These are phyloP conservation scores for Nannoperca australis DNA, from an alignment of 2,797 vertebrate genomes.

Conservation along the genomic window DNA sequence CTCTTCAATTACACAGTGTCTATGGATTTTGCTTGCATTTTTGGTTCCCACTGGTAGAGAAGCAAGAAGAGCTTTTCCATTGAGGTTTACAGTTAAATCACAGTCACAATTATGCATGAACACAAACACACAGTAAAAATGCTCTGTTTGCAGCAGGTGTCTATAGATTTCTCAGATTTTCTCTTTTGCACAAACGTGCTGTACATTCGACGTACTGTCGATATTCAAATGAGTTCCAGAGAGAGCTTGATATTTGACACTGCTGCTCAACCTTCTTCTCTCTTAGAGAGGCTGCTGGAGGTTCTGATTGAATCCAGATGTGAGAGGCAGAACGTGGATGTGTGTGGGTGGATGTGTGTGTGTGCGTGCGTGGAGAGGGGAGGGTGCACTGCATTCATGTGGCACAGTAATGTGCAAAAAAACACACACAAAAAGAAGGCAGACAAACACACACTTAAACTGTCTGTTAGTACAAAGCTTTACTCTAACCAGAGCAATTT, in stretches of 20 bases:
- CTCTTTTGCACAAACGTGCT: constrained; percentile 12
- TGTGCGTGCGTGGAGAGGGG: background rate
- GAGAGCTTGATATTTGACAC: constrained; percentile 59
- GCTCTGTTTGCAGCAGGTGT: background rate
- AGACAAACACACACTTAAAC: constrained; percentile 37
- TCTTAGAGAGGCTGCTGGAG: constrained; percentile 46
- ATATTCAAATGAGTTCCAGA: constrained; percentile 45
- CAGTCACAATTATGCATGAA: background rate
- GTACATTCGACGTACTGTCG: constrained; percentile 21
- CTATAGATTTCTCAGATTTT: background rate
- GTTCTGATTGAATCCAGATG: constrained; percentile 70
- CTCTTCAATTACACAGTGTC: background rate
- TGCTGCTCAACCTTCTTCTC: constrained; percentile 55
- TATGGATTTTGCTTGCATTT: background rate
- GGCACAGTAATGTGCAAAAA: constrained; percentile 35
- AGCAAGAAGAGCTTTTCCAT: background rate
- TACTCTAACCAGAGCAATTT: constrained; percentile 18
- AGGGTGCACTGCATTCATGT: constrained; percentile 30
- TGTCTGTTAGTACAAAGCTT: constrained; percentile 29
- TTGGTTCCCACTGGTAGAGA: background rate
- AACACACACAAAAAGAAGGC: constrained; percentile 29
- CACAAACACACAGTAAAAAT: background rate
- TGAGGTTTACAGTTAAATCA: constrained; percentile 2
- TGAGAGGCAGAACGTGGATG: constrained; percentile 41
- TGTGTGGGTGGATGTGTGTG: constrained; percentile 13